Conservation (phyloP, 2,888 invertebrate genomes). For the Trilocha varians region DNA sequence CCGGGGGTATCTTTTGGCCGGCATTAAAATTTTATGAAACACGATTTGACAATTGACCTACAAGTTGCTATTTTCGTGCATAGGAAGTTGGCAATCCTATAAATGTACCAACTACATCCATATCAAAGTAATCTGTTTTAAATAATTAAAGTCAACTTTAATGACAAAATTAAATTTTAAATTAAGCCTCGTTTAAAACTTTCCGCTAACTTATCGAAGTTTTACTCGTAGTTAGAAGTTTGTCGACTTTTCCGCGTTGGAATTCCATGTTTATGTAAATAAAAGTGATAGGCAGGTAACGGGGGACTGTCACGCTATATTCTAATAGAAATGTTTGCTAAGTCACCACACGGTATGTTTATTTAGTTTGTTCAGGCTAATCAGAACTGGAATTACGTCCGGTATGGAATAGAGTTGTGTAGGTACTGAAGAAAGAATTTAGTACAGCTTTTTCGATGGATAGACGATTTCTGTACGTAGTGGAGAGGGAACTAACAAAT, state of each 20-base stretch:
- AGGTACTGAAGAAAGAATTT: not conserved
- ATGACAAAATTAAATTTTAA: slow-evolving; percentile 1
- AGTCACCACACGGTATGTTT: slow-evolving; percentile 1
- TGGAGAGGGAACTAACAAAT: too few species aligned
- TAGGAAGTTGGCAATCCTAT: too few species aligned
- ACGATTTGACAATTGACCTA: too few species aligned
- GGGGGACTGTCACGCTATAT: slow-evolving; percentile 26
- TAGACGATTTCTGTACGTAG: too few species aligned
- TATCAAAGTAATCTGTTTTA: too few species aligned
- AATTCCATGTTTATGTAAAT: slow-evolving; percentile 34
- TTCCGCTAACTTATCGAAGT: slow-evolving; percentile 14
- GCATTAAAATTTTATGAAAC: too few species aligned
- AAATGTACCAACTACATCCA: too few species aligned
- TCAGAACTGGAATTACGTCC: not conserved
- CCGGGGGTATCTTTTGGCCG: too few species aligned
- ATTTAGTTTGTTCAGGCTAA: slow-evolving; percentile 2
- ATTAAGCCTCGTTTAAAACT: slow-evolving; percentile 9
- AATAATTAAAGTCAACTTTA: too few species aligned
- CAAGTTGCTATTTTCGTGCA: too few species aligned
- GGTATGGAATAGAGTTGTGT: not conserved
- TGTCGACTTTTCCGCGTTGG: slow-evolving; percentile 12
- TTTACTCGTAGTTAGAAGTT: slow-evolving; percentile 26
- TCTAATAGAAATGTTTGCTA: slow-evolving; percentile 12
- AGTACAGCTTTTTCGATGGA: too few species aligned
- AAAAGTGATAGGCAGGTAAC: slow-evolving; percentile 27